A percentile compares a stretch with the other conserved stretches of the same genome.
phyloP scores from a whole-genome alignment of 37 sponge, comb jelly and placozoan species.

The Hormiphora californensis region DNA sequence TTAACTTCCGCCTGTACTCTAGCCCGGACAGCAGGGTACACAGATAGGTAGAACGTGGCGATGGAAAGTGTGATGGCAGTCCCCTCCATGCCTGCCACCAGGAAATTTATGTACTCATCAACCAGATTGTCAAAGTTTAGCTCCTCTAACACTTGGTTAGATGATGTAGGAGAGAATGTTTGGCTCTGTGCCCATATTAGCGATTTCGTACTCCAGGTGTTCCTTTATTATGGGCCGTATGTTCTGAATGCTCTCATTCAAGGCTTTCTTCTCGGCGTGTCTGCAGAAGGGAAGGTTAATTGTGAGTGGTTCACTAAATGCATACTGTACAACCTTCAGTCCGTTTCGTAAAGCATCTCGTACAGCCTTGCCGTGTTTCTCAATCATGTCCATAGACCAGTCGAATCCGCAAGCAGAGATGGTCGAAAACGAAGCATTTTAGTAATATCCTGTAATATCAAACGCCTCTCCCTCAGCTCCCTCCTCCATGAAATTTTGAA shows the following conservation, averaged over 20 bases:
- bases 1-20: conserved; percentile 6
- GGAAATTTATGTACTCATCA: not conserved
- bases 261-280: too few relatives aligned
- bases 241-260: not conserved
- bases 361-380: not conserved
- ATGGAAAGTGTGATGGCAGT: conserved; percentile 8
- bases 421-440: not conserved
- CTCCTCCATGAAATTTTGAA: not conserved
- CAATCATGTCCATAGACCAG: not conserved
- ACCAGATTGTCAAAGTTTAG: not conserved
- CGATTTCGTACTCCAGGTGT: not conserved
- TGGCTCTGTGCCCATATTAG: not conserved
- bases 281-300: not conserved
- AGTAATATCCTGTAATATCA: not conserved
- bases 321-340: not conserved
- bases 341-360: not conserved
- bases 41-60: not conserved
- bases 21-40: not conserved
- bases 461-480: not conserved
- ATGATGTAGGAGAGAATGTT: conserved; percentile 20
- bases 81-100: conserved; percentile 22
- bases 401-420: conserved; percentile 34
- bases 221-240: not conserved
- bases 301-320: not conserved
- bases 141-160: not conserved